A percentile compares a stretch with the other conserved stretches of the same genome.
phyloP scores from a whole-genome alignment of 1,140 invertebrate genomes.

The Drosophila ironensis region DNA sequence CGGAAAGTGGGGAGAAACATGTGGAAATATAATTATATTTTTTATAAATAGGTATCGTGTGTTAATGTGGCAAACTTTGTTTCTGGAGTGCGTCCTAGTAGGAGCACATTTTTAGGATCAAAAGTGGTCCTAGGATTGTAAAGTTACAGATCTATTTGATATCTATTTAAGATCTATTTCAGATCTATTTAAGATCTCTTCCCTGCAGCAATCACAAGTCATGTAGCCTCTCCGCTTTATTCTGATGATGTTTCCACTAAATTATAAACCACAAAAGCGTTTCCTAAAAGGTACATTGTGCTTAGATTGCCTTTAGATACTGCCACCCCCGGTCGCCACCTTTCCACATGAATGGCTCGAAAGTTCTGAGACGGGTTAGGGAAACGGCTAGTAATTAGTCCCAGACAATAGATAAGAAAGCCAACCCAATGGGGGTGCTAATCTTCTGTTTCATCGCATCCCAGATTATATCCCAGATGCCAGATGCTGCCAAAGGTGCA shows the following conservation, averaged over 20 bases:
- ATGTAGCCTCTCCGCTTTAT: too few relatives aligned
- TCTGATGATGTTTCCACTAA: too few relatives aligned
- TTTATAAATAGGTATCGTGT: too few relatives aligned
- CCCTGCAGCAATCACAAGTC: too few relatives aligned
- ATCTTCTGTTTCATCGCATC: conserved; percentile 66
- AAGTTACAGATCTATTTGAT: too few relatives aligned
- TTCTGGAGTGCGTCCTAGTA: too few relatives aligned
- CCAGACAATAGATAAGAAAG: conserved; percentile 20
- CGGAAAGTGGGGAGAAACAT: not conserved
- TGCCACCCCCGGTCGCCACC: conserved; percentile 7
- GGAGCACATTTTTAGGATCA: too few relatives aligned
- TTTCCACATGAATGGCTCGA: conserved; percentile 33
- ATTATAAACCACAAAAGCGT: not conserved
- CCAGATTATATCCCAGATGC: too few relatives aligned
- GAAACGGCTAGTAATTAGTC: conserved; percentile 44
- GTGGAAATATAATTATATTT: not conserved
- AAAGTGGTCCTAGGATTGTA: too few relatives aligned
- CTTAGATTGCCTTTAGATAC: not conserved
- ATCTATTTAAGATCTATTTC: too few relatives aligned
- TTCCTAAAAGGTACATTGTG: not conserved
- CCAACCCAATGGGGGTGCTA: conserved; percentile 32
- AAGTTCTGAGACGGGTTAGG: conserved; percentile 23
- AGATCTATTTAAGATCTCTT: too few relatives aligned
- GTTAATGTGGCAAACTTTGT: too few relatives aligned
- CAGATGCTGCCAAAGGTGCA: conserved; percentile 31